Evolutionary conservation across 2,888 invertebrate genomes (phyloP).

Genomic region (Agriopis aurantiaria): DNA sequence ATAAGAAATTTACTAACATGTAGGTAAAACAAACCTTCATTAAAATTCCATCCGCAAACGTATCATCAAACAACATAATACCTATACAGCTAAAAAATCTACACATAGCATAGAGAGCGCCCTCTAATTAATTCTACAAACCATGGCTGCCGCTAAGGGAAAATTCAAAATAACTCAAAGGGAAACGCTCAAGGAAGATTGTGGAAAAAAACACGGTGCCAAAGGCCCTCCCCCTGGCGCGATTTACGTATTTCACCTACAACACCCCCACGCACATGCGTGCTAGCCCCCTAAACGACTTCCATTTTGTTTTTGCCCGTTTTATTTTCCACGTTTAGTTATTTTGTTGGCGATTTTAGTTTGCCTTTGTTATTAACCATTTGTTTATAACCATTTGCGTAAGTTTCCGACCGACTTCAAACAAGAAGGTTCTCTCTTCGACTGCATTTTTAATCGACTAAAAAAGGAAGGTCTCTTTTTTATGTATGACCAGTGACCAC

Average conservation of each 20-base stretch:
- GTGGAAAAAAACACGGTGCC: slow-evolving; percentile 59
- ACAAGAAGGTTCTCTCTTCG: background rate
- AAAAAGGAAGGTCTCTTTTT: too few relatives aligned
- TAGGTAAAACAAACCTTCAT: too few relatives aligned
- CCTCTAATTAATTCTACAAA: slow-evolving; percentile 75
- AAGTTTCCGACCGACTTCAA: background rate
- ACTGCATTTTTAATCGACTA: too few relatives aligned
- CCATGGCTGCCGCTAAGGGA: slow-evolving; percentile 56
- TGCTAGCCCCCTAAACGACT: slow-evolving; percentile 72
- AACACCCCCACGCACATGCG: slow-evolving; percentile 77
- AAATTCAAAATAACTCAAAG: slow-evolving; percentile 52
- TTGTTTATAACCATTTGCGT: slow-evolving; percentile 11
- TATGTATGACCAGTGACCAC: too few relatives aligned
- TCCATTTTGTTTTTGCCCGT: slow-evolving; percentile 82
- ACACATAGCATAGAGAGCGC: slow-evolving; percentile 52
- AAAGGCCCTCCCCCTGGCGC: slow-evolving; percentile 59
- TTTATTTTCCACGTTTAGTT: slow-evolving; percentile 42
- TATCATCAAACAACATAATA: too few relatives aligned
- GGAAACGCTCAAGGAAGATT: slow-evolving; percentile 61
- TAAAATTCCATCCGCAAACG: too few relatives aligned
- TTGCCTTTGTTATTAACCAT: slow-evolving; percentile 20
- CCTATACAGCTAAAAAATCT: slow-evolving; percentile 1
- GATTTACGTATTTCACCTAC: slow-evolving; percentile 42
- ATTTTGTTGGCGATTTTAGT: slow-evolving; percentile 49
- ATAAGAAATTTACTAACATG: too few relatives aligned